These are phyloP conservation scores for Mechanitis mazaeus DNA, from an alignment of 2,888 invertebrate species.

Conservation along the genomic window DNA sequence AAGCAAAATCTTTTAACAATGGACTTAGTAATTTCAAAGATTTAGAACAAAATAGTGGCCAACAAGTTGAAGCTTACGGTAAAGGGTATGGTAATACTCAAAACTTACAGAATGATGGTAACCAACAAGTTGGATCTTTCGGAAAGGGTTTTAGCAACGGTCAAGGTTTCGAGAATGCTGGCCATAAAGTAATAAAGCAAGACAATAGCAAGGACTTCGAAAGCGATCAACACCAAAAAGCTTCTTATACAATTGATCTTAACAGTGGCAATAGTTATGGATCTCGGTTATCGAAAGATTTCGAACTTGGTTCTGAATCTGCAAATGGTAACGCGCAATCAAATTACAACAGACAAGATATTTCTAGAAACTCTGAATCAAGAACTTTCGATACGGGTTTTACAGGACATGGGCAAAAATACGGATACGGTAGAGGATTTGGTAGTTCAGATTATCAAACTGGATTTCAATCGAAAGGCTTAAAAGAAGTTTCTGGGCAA, in stretches of 20 bases:
- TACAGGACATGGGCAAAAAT: not conserved
- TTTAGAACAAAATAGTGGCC: not conserved
- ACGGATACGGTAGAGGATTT: not conserved
- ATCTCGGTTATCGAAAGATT: conserved; percentile 10
- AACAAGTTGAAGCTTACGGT: not conserved
- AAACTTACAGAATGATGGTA: not conserved
- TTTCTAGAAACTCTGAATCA: not conserved
- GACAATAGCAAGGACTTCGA: not conserved
- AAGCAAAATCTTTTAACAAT: not conserved
- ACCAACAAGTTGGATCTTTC: conserved; percentile 6
- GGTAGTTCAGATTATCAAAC: conserved; percentile 8
- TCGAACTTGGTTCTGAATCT: conserved; percentile 20
- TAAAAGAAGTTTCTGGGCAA: not conserved
- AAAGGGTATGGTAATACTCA: not conserved
- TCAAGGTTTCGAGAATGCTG: conserved; percentile 2
- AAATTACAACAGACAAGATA: not conserved
- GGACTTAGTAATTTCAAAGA: not conserved
- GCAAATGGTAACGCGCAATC: conserved; percentile 11
- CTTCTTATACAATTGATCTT: conserved; percentile 17
- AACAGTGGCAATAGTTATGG: conserved; percentile 12
- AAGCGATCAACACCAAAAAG: conserved; percentile 16
- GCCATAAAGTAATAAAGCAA: not conserved
- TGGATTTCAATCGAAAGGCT: too few species aligned
- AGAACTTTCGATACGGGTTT: not conserved
- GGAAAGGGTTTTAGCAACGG: not conserved